A percentile compares a stretch with the other conserved stretches of the same genome.
Conservation (phyloP, 2,888 invertebrate genomes). For the Philopedon plagiatum region DNA sequence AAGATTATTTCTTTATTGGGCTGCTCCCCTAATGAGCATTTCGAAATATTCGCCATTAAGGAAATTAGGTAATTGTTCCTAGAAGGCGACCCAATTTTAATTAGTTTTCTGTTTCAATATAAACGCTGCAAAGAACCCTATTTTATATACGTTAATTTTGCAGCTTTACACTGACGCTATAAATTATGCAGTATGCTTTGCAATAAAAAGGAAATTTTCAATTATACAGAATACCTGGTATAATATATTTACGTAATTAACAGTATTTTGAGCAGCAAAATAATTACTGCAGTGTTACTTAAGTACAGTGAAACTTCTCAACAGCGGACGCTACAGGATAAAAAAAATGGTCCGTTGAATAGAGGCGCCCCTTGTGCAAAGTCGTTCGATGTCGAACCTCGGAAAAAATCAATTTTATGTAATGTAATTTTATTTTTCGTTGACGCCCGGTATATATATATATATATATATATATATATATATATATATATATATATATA, state of each 20-base stretch:
- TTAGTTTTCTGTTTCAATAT: slow-evolving; percentile 15
- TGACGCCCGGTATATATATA: too few species aligned
- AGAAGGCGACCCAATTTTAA: slow-evolving; percentile 13
- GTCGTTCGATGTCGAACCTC: too few species aligned
- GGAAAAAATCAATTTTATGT: too few species aligned
- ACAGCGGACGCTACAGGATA: too few species aligned
- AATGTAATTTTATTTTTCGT: too few species aligned
- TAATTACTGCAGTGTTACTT: too few species aligned
- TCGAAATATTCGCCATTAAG: slow-evolving; percentile 8
- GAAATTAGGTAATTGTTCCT: slow-evolving; percentile 6
- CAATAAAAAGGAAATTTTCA: slow-evolving; percentile 3
- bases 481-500: too few species aligned
- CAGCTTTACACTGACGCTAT: neutral
- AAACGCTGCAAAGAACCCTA: slow-evolving; percentile 1
- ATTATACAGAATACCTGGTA: neutral
- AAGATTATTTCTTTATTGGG: neutral
- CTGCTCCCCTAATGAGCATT: neutral
- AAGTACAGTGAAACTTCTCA: too few species aligned
- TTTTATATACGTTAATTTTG: slow-evolving; percentile 12
- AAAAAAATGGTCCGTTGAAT: too few species aligned
- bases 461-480: too few species aligned
- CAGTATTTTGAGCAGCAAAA: too few species aligned
- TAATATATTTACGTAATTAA: neutral
- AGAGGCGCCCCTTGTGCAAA: too few species aligned
- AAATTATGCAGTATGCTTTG: slow-evolving; percentile 1